phyloP scores from a whole-genome alignment of 2,113 vertebrate species.

The Rhea americana region DNA sequence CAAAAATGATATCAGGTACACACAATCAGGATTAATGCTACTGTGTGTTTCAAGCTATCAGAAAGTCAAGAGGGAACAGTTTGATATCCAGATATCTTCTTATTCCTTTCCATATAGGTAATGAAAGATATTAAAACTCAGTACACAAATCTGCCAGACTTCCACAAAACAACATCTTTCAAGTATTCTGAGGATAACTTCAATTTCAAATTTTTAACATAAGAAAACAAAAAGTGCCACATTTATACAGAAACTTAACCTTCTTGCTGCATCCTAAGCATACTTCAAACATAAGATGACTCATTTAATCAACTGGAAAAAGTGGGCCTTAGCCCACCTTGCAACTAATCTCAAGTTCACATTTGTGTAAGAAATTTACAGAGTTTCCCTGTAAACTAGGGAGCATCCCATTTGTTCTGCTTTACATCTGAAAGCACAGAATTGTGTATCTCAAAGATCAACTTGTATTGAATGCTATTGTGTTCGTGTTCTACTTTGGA shows the following conservation, averaged over 20 bases:
- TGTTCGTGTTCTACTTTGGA: neutral
- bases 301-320: neutral
- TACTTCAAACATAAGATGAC: neutral
- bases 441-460: neutral
- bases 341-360: neutral
- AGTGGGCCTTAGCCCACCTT: neutral
- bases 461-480: neutral
- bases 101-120: neutral
- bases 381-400: neutral
- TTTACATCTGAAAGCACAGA: neutral
- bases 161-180: neutral
- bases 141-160: neutral
- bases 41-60: neutral
- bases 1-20: neutral
- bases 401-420: neutral
- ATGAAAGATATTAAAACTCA: conserved; percentile 6
- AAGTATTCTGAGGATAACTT: neutral
- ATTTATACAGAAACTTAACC: neutral
- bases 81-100: neutral
- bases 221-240: neutral
- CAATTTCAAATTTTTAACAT: neutral
- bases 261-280: neutral
- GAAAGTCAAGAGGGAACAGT: neutral
- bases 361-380: neutral
- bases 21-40: neutral